phyloP scores from a whole-genome alignment of 2,888 invertebrate species.

The Fissipunctia ypsillon region DNA sequence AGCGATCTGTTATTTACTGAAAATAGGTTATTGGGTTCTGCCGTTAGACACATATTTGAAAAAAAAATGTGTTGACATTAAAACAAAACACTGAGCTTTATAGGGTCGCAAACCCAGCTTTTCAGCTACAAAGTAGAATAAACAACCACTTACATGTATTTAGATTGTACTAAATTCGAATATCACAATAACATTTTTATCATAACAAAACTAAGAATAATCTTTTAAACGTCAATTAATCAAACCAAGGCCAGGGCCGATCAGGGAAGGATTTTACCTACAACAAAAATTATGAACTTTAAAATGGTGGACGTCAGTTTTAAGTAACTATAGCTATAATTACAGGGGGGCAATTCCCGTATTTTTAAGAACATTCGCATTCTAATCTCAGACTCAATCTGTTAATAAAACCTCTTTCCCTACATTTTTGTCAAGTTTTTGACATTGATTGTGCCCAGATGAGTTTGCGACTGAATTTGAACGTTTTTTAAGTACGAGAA shows the following conservation, averaged over 20 bases:
- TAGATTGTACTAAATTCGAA: slow-evolving; percentile 2
- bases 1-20: too few relatives aligned
- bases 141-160: slow-evolving; percentile 2
- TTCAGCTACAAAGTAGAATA: background rate
- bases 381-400: too few relatives aligned
- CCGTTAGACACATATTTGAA: background rate
- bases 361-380: too few relatives aligned
- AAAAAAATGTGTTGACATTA: background rate
- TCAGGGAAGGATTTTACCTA: background rate
- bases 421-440: too few relatives aligned
- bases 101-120: background rate
- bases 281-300: background rate
- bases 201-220: slow-evolving; percentile 32
- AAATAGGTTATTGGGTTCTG: too few relatives aligned
- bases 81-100: background rate
- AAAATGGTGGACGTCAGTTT: background rate
- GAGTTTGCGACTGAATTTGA: too few relatives aligned
- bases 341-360: too few relatives aligned
- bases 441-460: too few relatives aligned
- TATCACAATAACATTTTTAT: slow-evolving; percentile 39
- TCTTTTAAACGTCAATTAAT: slow-evolving; percentile 19
- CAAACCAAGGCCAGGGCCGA: background rate
- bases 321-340: background rate
- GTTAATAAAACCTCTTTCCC: too few relatives aligned
- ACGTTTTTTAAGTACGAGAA: too few relatives aligned